phyloP scores from a whole-genome alignment of 2,888 invertebrate species.

The Pinctada fucata region DNA sequence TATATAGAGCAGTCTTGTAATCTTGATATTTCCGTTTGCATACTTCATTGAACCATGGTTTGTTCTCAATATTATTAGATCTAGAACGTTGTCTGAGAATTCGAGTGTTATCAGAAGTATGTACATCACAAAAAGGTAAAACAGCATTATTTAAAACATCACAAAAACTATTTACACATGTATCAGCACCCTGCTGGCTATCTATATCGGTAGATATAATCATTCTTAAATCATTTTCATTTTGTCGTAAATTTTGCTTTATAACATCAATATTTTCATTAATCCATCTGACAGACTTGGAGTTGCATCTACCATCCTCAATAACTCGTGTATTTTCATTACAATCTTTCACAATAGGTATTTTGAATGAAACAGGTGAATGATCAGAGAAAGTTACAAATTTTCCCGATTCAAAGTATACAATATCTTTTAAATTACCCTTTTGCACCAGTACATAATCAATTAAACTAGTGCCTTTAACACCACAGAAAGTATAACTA shows the following conservation, averaged over 20 bases:
- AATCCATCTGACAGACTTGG: neutral
- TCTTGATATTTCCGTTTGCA: neutral
- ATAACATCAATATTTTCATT: neutral
- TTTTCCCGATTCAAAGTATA: neutral
- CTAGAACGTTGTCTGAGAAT: neutral
- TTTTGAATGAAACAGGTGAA: neutral
- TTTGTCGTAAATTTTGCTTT: neutral
- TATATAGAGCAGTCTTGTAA: neutral
- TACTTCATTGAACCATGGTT: slow-evolving; percentile 11
- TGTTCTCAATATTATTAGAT: neutral
- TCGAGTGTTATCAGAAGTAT: neutral
- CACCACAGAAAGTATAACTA: slow-evolving; percentile 3
- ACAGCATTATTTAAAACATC: slow-evolving; percentile 4
- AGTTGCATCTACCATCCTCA: neutral
- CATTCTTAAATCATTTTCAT: neutral
- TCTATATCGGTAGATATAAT: neutral
- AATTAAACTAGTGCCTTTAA: slow-evolving; percentile 13
- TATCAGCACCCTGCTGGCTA: slow-evolving; percentile 5
- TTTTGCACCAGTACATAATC: slow-evolving; percentile 18
- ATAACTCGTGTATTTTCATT: neutral
- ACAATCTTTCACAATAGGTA: neutral
- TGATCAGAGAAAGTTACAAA: slow-evolving; percentile 15
- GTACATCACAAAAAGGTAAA: slow-evolving; percentile 12
- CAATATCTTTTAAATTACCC: neutral
- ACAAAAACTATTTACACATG: slow-evolving; percentile 6